A percentile compares a stretch with the other conserved stretches of the same genome.
These are phyloP conservation scores for Diploscapter pachys DNA, from an alignment of 1,140 invertebrate genomes.

Conservation along the genomic window DNA sequence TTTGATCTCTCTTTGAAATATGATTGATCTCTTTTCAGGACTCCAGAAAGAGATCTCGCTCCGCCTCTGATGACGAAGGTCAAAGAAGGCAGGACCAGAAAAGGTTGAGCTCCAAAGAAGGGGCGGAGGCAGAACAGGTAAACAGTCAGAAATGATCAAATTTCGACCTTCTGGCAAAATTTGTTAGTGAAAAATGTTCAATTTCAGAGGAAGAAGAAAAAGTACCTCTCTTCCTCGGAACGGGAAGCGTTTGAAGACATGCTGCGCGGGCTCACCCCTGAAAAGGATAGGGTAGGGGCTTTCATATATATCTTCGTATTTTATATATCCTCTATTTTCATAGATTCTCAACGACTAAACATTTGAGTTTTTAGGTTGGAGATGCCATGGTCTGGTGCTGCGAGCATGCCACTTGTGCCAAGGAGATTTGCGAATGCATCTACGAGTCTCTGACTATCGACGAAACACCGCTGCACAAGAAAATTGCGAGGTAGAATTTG, in stretches of 20 bases:
- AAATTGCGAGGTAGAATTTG: slow-evolving; percentile 59
- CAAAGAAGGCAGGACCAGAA: slow-evolving; percentile 4
- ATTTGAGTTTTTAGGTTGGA: slow-evolving; percentile 66
- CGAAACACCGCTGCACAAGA: slow-evolving; percentile 78
- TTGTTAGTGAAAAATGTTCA: no score
- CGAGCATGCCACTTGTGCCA: slow-evolving; percentile 91
- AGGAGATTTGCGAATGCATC: slow-evolving; percentile 90
- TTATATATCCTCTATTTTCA: neutral
- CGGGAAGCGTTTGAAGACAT: slow-evolving; percentile 86
- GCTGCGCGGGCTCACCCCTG: slow-evolving; percentile 79
- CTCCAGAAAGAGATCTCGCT: no score
- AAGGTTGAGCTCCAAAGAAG: neutral
- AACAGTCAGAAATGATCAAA: no score
- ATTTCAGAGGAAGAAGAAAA: slow-evolving; percentile 12
- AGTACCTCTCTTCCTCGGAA: slow-evolving; percentile 66
- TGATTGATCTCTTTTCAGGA: neutral
- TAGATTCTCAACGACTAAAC: neutral
- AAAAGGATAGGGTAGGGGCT: slow-evolving; percentile 67
- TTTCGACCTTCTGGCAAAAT: no score
- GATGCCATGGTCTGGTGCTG: slow-evolving; percentile 98
- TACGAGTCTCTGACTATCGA: slow-evolving; percentile 76
- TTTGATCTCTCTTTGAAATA: neutral
- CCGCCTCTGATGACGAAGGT: neutral
- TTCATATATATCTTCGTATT: neutral
- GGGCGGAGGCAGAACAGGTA: neutral